These are phyloP conservation scores for Chelonus formosanus DNA, from an alignment of 2,888 invertebrate genomes.

Conservation along the genomic window DNA sequence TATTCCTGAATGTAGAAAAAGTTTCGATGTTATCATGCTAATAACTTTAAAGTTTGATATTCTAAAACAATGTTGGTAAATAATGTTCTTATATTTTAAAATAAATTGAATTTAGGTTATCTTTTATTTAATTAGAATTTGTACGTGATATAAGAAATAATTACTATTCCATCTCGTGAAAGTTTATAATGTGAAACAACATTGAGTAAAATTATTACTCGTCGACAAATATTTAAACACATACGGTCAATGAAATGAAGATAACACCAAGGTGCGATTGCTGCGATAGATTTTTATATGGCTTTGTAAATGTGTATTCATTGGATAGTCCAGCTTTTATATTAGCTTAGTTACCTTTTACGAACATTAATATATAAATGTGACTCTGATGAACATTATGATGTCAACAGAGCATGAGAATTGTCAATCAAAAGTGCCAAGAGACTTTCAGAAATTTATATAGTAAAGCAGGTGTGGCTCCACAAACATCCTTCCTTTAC, in stretches of 20 bases:
- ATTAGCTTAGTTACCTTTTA: not conserved
- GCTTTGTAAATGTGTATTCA: conserved; percentile 20
- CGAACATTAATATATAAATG: not conserved
- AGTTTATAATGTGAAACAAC: conserved; percentile 30
- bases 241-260: conserved; percentile 53
- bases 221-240: conserved; percentile 49
- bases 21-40: no score
- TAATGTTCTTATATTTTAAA: no score
- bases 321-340: not conserved
- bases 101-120: no score
- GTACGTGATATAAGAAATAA: not conserved
- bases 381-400: conserved; percentile 3
- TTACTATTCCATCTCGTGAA: conserved; percentile 21
- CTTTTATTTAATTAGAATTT: no score
- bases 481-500: conserved; percentile 62
- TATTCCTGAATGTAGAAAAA: no score
- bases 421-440: conserved; percentile 56
- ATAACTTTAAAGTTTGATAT: no score
- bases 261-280: conserved; percentile 28
- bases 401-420: conserved; percentile 51
- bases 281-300: conserved; percentile 3
- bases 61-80: no score
- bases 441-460: conserved; percentile 19
- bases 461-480: conserved; percentile 59
- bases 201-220: conserved; percentile 14